Evolutionary conservation across 2,888 invertebrate genomes (phyloP).

Genomic region (Cantharis rufa): DNA sequence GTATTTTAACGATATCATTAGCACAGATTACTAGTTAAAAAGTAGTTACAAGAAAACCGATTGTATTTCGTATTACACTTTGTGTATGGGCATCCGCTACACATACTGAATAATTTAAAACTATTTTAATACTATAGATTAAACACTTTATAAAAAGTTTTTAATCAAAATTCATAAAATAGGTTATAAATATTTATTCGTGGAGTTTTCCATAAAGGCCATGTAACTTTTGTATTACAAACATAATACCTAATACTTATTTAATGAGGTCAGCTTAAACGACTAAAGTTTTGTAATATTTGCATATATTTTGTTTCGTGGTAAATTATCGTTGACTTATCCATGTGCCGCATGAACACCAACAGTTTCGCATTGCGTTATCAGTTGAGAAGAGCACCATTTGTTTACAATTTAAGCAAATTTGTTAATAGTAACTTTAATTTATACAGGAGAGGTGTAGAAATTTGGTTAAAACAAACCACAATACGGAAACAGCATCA

Average conservation of each 20-base stretch:
- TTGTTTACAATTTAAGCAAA: constrained; percentile 13
- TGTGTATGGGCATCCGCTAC: neutral
- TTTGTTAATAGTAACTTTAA: constrained; percentile 17
- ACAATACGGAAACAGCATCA: neutral
- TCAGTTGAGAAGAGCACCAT: constrained; percentile 10
- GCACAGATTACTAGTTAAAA: neutral
- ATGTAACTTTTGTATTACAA: constrained; percentile 17
- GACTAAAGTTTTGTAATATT: neutral
- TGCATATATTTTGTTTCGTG: neutral
- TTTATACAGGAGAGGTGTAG: constrained; percentile 6
- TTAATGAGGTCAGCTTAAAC: constrained; percentile 22
- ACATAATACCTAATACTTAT: constrained; percentile 19
- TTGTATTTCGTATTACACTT: neutral
- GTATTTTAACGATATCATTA: neutral
- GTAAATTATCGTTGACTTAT: neutral
- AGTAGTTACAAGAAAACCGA: neutral
- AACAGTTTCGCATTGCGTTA: constrained; percentile 9
- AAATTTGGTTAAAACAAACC: neutral
- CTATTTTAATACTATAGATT: neutral
- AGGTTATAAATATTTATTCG: neutral
- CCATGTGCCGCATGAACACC: constrained; percentile 3
- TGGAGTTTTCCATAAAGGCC: constrained; percentile 2
- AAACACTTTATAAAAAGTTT: neutral
- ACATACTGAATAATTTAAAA: neutral
- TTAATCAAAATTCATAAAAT: neutral